These are phyloP conservation scores for Mormoops blainvillei DNA, from an alignment of 2,113 vertebrate genomes.

Conservation along the genomic window DNA sequence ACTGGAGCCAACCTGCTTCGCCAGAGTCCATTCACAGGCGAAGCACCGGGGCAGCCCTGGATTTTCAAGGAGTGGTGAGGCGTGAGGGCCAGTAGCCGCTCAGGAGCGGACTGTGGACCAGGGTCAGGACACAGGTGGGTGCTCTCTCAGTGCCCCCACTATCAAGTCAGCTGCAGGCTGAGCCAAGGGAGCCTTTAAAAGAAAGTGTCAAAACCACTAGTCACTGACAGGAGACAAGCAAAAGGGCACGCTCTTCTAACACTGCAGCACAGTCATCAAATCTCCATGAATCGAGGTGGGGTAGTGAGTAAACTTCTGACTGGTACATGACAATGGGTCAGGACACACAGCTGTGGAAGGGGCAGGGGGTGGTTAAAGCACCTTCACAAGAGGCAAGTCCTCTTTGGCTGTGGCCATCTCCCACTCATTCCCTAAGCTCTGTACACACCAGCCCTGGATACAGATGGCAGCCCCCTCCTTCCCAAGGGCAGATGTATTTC, in stretches of 20 bases:
- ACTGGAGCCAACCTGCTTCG: neutral
- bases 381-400: neutral
- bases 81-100: neutral
- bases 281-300: neutral
- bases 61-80: neutral
- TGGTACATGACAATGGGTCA: neutral
- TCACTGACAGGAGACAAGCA: neutral
- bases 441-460: neutral
- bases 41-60: neutral
- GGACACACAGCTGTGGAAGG: no score
- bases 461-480: neutral
- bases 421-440: neutral
- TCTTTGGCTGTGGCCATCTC: neutral
- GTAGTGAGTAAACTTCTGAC: neutral
- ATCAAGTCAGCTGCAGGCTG: no score
- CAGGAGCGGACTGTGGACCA: accelerated
- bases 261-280: neutral
- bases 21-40: neutral
- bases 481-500: neutral
- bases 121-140: accelerated
- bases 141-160: neutral
- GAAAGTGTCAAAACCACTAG: neutral
- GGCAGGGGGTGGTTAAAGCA: neutral
- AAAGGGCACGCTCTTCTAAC: neutral
- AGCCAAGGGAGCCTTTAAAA: neutral